Evolutionary conservation across 2,113 vertebrate genomes (phyloP).

Genomic region (Serilophus lunatus): DNA sequence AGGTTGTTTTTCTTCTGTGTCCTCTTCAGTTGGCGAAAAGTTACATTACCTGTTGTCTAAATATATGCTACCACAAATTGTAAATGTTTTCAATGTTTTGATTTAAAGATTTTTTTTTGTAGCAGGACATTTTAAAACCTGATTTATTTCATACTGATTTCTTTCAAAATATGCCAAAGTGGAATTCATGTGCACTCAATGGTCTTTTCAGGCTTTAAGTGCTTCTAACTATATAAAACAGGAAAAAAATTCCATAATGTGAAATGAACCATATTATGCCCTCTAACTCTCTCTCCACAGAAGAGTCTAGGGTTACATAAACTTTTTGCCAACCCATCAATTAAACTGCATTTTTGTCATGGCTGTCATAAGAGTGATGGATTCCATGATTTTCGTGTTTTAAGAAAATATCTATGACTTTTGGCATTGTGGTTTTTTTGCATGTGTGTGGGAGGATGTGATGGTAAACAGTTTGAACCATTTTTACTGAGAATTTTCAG

Average conservation of each 20-base stretch:
- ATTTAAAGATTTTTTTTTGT: background rate
- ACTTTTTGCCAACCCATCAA: background rate
- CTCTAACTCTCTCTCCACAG: background rate
- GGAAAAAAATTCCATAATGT: background rate
- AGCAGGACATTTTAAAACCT: background rate
- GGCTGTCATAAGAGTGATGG: background rate
- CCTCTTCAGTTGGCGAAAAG: background rate
- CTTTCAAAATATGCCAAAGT: background rate
- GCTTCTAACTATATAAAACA: background rate
- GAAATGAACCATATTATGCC: background rate
- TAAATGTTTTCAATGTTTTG: background rate
- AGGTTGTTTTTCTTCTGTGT: background rate
- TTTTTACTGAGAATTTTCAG: slow-evolving; percentile 25
- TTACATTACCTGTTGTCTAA: background rate
- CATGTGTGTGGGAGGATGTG: slow-evolving; percentile 14
- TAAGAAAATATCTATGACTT: background rate
- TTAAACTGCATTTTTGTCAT: slow-evolving; percentile 11
- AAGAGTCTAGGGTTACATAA: background rate
- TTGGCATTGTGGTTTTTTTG: background rate
- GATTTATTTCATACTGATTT: background rate
- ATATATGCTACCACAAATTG: background rate
- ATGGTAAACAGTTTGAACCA: slow-evolving; percentile 31
- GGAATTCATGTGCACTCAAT: background rate
- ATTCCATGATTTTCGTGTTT: background rate
- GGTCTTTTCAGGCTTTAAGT: background rate